Conservation (phyloP, 2,113 vertebrate genomes). For the Podiceps cristatus region DNA sequence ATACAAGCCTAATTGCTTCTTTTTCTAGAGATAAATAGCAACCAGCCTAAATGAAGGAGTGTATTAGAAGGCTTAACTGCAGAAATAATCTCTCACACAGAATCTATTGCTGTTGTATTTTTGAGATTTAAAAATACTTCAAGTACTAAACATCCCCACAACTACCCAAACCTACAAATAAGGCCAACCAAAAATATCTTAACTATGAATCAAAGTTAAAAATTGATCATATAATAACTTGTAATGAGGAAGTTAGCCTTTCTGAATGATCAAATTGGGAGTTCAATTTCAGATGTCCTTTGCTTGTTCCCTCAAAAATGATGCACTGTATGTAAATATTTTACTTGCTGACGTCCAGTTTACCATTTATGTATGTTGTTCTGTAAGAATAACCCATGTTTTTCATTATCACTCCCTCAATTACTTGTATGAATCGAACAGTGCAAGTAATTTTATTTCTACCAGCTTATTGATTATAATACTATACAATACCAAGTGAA, state of each 20-base stretch:
- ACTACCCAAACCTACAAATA: background rate
- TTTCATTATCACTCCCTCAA: background rate
- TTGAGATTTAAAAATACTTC: background rate
- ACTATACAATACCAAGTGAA: background rate
- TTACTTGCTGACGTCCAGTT: background rate
- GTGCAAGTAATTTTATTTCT: background rate
- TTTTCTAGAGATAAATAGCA: background rate
- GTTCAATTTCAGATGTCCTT: background rate
- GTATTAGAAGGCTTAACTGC: background rate
- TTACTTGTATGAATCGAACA: background rate
- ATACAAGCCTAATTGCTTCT: background rate
- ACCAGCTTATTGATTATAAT: background rate
- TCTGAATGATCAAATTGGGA: background rate
- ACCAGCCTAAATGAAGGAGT: background rate
- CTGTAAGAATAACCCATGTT: background rate
- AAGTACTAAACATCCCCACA: background rate
- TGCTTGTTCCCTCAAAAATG: background rate
- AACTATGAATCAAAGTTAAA: background rate
- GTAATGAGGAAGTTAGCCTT: background rate
- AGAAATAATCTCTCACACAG: background rate
- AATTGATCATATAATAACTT: background rate
- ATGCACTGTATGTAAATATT: background rate
- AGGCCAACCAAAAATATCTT: background rate
- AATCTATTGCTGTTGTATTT: background rate
- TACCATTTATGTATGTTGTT: background rate